A percentile compares a stretch with the other conserved stretches of the same genome.
phyloP scores from a whole-genome alignment of 2,797 vertebrate genomes.

The Bufotes viridis region DNA sequence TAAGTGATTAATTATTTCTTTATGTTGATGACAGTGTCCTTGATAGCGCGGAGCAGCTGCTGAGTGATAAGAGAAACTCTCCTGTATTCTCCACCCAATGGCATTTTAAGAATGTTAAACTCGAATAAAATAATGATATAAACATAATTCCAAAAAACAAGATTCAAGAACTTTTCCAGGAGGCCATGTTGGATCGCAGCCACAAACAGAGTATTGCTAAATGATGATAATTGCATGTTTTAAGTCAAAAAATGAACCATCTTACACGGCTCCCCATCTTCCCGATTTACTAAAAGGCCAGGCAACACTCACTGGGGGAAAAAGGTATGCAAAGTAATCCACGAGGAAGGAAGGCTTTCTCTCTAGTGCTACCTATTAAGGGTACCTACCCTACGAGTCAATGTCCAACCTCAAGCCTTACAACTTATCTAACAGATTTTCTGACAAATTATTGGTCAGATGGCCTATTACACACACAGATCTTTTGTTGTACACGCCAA shows the following conservation, averaged over 20 bases:
- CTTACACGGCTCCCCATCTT: no score
- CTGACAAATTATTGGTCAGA: no score
- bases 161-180: neutral
- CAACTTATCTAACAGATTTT: no score
- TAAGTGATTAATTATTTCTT: slow-evolving; percentile 46
- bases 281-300: no score
- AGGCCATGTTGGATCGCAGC: neutral
- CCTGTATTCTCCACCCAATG: neutral
- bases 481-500: no score
- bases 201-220: neutral
- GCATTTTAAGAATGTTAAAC: slow-evolving; percentile 14
- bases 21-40: slow-evolving; percentile 45
- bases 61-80: slow-evolving; percentile 17
- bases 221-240: neutral
- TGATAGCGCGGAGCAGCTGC: slow-evolving; percentile 37
- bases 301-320: no score
- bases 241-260: neutral
- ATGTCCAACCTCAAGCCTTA: no score
- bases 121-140: neutral
- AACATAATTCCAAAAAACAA: neutral
- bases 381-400: no score
- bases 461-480: no score
- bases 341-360: no score
- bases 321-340: no score
- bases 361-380: no score